These are phyloP conservation scores for Aculops lycopersici DNA, from an alignment of 1,140 invertebrate genomes.

Conservation along the genomic window DNA sequence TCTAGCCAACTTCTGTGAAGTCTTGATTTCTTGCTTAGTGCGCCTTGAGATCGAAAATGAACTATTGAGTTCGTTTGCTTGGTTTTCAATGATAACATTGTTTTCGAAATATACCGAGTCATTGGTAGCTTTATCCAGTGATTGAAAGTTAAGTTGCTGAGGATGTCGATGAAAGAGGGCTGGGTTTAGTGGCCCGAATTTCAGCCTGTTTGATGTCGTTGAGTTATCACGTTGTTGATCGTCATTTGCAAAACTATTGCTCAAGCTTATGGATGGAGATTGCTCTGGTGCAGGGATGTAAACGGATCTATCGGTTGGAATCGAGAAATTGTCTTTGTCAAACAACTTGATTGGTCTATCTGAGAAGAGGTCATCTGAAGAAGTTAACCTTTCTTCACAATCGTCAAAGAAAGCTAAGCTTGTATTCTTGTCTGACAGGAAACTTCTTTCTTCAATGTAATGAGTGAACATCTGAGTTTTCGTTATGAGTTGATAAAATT, in stretches of 20 bases:
- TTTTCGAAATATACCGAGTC: neutral
- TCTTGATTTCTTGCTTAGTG: constrained; percentile 74
- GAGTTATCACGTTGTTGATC: constrained; percentile 5
- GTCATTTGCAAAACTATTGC: constrained; percentile 7
- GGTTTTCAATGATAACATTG: no score
- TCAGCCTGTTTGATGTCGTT: constrained; percentile 16
- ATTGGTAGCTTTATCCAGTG: neutral
- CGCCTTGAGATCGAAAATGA: constrained; percentile 51
- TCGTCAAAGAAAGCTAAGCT: constrained; percentile 89
- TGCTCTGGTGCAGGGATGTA: constrained; percentile 79
- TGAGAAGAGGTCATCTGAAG: constrained; percentile 12
- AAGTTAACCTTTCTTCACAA: constrained; percentile 40
- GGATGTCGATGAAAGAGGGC: constrained; percentile 20
- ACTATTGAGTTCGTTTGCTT: no score
- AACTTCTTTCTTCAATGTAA: constrained; percentile 92
- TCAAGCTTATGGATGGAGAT: no score
- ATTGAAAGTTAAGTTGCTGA: neutral
- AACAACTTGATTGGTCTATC: constrained; percentile 22
- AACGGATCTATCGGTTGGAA: constrained; percentile 54
- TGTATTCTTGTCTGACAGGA: constrained; percentile 77
- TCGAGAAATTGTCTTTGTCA: constrained; percentile 32
- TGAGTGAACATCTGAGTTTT: constrained; percentile 89
- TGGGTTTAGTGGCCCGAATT: constrained; percentile 21
- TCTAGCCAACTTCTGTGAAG: constrained; percentile 51
- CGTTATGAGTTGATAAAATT: constrained; percentile 59